Base-by-base conservation (phyloP, 2,888 invertebrate species). In the Lasioglossum vierecki region DNA sequence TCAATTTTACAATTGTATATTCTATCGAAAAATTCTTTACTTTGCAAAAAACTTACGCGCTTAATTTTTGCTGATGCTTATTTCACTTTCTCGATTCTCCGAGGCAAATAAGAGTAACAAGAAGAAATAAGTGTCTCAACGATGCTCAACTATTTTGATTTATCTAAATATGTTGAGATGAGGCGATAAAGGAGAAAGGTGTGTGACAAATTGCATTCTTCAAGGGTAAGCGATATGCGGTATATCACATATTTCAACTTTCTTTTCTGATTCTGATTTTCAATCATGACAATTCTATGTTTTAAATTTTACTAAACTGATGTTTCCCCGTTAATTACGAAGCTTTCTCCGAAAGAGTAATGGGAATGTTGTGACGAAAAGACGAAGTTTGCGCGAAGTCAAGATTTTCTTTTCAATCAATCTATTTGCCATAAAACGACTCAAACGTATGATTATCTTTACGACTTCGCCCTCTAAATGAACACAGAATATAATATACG, bases 301-400 rank as follows among this genome's bases (percentile, higher is more conserved):
- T 26, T 60, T 26, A 9, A 60, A 26, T 60, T 53, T 53, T 53
- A 53, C 53, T 9, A 9, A 53, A 8, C 6, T 8, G 8, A 22
- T 22, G 53, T 22, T 22, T 53, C 9, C 53, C 22, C 9, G 9
- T 53, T 15, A 26, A 71, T 79, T 30, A 13, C 18, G 49, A 71
- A 78, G 53, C 83, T 84, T 82, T 84, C 84, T 82, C 83, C 71
- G 15, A 5, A 11, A 57, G 63, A 66, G 41, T 22, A 60, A 39
- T 53, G 46, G 49, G 41, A 77, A 77, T 73, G 76, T 82, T 39
- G 15, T 35, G 13, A 75, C 73, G 70, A 79, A 57, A 74, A 30
- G 39, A 22, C 8, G 15, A 41, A 44, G 75, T 44, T 73, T 30
- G 26, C 4, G 46, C 22, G 44, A 22, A 4, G 2, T 9, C 63